Conservation (phyloP, 2,888 invertebrate genomes). For the Elmis aenea region DNA sequence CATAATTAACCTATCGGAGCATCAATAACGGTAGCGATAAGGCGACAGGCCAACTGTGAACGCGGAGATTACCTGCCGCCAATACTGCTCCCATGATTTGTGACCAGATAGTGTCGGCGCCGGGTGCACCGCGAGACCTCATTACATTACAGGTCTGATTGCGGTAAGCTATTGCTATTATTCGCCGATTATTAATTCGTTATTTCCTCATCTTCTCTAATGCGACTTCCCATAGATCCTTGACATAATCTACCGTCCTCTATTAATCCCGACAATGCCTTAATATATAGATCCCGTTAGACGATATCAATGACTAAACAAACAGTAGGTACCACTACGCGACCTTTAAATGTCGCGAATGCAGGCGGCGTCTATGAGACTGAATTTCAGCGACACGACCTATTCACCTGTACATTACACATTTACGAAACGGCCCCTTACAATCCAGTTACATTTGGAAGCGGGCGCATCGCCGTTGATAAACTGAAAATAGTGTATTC, state of each 20-base stretch:
- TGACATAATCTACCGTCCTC: constrained; percentile 21
- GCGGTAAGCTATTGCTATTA: constrained; percentile 3
- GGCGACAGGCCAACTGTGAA: constrained; percentile 21
- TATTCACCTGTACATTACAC: constrained; percentile 9
- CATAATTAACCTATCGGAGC: constrained; percentile 32
- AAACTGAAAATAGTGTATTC: no score
- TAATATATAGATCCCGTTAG: constrained; percentile 17
- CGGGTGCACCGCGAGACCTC: constrained; percentile 6
- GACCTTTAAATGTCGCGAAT: constrained; percentile 41
- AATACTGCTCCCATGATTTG: background rate
- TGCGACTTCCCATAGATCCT: constrained; percentile 19
- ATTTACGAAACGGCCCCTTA: background rate
- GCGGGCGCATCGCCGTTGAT: background rate
- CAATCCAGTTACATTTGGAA: background rate
- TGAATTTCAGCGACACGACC: constrained; percentile 8
- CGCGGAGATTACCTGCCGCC: constrained; percentile 13
- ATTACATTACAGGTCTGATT: constrained; percentile 8
- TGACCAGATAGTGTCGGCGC: background rate
- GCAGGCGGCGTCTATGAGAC: constrained; percentile 14
- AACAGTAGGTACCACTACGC: constrained; percentile 18
- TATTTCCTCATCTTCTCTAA: constrained; percentile 16
- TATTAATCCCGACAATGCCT: constrained; percentile 12
- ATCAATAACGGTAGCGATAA: constrained; percentile 22
- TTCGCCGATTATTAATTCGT: constrained; percentile 17
- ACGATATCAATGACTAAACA: constrained; percentile 17